Evolutionary conservation across 2,888 invertebrate genomes (phyloP), one percentile per base, ranked within the genome.

Genomic region (Pheosia gnoma): DNA sequence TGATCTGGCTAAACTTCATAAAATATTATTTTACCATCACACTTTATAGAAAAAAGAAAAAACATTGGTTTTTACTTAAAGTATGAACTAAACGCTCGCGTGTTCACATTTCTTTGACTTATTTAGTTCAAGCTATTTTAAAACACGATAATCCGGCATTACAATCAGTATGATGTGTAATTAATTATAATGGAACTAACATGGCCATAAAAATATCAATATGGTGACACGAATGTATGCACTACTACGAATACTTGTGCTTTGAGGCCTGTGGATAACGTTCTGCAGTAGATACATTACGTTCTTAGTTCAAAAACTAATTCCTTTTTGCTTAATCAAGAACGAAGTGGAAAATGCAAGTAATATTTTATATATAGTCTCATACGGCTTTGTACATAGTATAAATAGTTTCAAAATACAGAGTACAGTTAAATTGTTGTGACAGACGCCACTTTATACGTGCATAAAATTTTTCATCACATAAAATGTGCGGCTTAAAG

Each of bases 401-500:
- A 51, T 4, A 6, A 51, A 13, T 13, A 13, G 25, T 51, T 51
- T 3, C 10, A 51, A 51, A 51, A 25, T 51, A 51, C 25, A 25
- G 38, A 53, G 53, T 53, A 51, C 2, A 51, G 51, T 25, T 4
- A 5, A 51, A 25, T 13, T 25, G 25, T 59, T 25, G 7, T 37
- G 47, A 43, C 51, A 59, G 54, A 39, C 49, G 13, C 47, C 51
- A 56, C 63, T 58, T 47, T 10, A 7, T 36, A 45, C 60, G 45
- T 62, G 61, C 63, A 62, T 68, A 67, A 53, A 59, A 68, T 65
- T 60, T 67, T 68, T 52, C 60, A 73, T 49, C 56, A 64, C 63
- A 67, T 66, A 66, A 70, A 74, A 43, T 59, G 57, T 51, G 41
- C 56, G 52, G 25, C 68, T 65, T 71, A 67, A 69, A 68, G 64